Evolutionary conservation across 2,113 vertebrate species (phyloP).

Genomic region (Sander vitreus): DNA sequence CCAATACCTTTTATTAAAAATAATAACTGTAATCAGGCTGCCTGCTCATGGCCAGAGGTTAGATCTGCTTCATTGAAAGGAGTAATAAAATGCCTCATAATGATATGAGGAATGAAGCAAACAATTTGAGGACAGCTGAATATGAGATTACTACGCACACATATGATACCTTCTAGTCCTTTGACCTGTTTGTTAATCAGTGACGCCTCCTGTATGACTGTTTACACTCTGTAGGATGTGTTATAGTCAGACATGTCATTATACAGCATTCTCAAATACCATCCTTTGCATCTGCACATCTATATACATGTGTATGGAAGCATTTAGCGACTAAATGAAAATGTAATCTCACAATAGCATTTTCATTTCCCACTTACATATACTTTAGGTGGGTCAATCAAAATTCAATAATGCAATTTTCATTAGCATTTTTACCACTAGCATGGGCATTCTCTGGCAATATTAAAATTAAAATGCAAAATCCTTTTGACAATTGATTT

Average conservation of each 20-base stretch:
- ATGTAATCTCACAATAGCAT: no score
- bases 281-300: slow-evolving; percentile 46
- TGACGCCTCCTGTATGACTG: not conserved
- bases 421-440: no score
- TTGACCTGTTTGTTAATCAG: not conserved
- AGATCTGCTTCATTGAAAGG: slow-evolving; percentile 71
- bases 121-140: slow-evolving; percentile 50
- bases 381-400: no score
- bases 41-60: slow-evolving; percentile 67
- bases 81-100: slow-evolving; percentile 71
- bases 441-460: not conserved
- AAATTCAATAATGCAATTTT: no score
- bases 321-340: no score
- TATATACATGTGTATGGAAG: slow-evolving; percentile 4
- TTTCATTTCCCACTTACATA: no score
- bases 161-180: not conserved
- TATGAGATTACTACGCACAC: slow-evolving; percentile 31
- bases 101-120: slow-evolving; percentile 71
- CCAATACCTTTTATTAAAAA: slow-evolving; percentile 82
- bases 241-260: slow-evolving; percentile 11
- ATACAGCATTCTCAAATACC: slow-evolving; percentile 16
- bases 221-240: slow-evolving; percentile 9
- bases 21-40: slow-evolving; percentile 83
- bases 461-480: not conserved
- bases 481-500: not conserved